Evolutionary conservation across 2,888 invertebrate genomes (phyloP).

Genomic region (Nemoura dubitans): DNA sequence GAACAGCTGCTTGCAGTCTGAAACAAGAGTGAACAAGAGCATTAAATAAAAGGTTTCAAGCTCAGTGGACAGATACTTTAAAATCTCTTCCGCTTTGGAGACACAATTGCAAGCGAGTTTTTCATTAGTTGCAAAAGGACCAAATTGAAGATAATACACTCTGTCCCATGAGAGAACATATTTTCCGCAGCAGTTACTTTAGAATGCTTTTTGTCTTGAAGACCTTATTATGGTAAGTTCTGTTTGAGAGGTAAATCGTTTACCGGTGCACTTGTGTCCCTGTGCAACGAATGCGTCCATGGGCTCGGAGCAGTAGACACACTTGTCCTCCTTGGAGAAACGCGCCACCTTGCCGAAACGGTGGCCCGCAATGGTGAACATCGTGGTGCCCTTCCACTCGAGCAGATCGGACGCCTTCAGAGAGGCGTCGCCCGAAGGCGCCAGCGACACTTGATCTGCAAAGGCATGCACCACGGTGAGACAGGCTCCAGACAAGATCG

Average conservation of each 20-base stretch:
- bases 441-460: constrained; percentile 37
- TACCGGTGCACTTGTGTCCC: constrained; percentile 74
- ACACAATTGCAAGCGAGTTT: too few relatives aligned
- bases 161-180: too few relatives aligned
- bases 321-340: constrained; percentile 82
- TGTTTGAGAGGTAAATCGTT: constrained; percentile 38
- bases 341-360: constrained; percentile 79
- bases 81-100: too few relatives aligned
- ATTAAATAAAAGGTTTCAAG: too few relatives aligned
- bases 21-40: constrained; percentile 48
- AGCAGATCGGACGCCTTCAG: constrained; percentile 63
- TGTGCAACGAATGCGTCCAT: constrained; percentile 84
- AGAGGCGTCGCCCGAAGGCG: constrained; percentile 53
- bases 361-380: constrained; percentile 79
- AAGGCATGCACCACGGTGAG: not conserved
- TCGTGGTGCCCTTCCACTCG: constrained; percentile 68
- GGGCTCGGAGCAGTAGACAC: constrained; percentile 81
- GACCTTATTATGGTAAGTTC: too few relatives aligned
- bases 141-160: too few relatives aligned
- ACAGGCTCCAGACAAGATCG: constrained; percentile 7
- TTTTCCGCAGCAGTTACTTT: too few relatives aligned
- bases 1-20: constrained; percentile 83
- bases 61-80: too few relatives aligned
- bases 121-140: too few relatives aligned
- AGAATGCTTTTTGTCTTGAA: too few relatives aligned